phyloP scores from a whole-genome alignment of 1,140 invertebrate genomes.

The Magallana ariakensis region DNA sequence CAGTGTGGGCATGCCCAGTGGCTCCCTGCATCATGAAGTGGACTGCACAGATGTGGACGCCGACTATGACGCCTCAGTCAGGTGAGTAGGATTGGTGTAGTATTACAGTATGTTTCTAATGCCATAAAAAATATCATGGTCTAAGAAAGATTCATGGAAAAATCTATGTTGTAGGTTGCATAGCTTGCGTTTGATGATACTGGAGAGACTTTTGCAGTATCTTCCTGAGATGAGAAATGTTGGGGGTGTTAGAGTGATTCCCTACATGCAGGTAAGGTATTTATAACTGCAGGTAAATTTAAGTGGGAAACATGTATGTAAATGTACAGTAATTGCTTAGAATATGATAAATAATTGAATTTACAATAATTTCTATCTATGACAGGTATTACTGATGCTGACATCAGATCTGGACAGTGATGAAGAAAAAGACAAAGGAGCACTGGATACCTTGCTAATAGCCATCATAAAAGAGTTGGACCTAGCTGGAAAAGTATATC shows the following conservation, averaged over 20 bases:
- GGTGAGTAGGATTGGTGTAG: slow-evolving; percentile 64
- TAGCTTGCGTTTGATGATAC: slow-evolving; percentile 66
- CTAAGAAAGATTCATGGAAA: neutral
- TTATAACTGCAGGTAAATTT: neutral
- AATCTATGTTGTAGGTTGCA: slow-evolving; percentile 66
- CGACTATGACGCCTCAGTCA: slow-evolving; percentile 73
- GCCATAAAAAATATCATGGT: neutral
- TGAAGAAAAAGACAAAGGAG: slow-evolving; percentile 85
- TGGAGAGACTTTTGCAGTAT: slow-evolving; percentile 85
- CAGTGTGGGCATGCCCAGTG: slow-evolving; percentile 81
- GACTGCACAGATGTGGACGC: slow-evolving; percentile 73
- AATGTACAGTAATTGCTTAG: too few relatives aligned
- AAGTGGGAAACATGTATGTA: too few relatives aligned
- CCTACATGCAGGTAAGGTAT: slow-evolving; percentile 88
- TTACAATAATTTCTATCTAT: neutral
- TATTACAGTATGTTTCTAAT: neutral
- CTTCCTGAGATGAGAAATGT: slow-evolving; percentile 84
- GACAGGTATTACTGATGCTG: slow-evolving; percentile 91
- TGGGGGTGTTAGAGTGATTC: slow-evolving; percentile 91
- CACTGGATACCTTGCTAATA: slow-evolving; percentile 87
- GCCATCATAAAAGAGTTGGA: slow-evolving; percentile 89
- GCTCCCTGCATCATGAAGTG: slow-evolving; percentile 72
- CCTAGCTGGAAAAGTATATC: slow-evolving; percentile 82
- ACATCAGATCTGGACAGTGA: slow-evolving; percentile 94
- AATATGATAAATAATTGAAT: neutral